These are phyloP conservation scores for Phocoena sinus DNA, from an alignment of 2,113 vertebrate genomes.

Conservation along the genomic window DNA sequence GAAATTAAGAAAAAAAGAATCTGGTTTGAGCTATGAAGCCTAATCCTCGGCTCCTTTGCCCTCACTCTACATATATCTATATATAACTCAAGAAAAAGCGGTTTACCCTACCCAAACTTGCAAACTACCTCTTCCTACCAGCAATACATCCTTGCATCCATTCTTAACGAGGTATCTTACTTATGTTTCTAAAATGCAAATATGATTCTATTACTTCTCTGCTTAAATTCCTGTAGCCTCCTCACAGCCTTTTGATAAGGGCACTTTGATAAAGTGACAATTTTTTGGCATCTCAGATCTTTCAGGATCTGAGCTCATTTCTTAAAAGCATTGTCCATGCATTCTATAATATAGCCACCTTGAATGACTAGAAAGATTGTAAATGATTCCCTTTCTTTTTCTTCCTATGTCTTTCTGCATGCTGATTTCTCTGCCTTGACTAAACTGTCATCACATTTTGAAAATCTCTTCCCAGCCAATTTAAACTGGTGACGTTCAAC, in stretches of 20 bases:
- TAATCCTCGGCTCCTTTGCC: background rate
- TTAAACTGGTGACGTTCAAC: background rate
- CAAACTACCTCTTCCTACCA: background rate
- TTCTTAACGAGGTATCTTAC: background rate
- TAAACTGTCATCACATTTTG: background rate
- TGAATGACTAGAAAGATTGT: background rate
- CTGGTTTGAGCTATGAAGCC: background rate
- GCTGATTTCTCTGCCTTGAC: background rate
- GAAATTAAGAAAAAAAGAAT: background rate
- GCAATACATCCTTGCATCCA: background rate
- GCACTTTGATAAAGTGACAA: background rate
- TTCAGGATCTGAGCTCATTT: background rate
- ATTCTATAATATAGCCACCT: background rate
- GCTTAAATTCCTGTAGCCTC: background rate
- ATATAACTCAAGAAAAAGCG: background rate
- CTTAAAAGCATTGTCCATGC: background rate
- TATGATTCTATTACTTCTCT: background rate
- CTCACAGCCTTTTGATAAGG: background rate
- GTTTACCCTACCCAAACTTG: background rate
- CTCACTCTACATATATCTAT: background rate
- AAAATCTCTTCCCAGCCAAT: background rate
- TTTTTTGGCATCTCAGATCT: background rate
- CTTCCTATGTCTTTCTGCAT: background rate
- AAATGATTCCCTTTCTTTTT: background rate
- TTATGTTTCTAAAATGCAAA: background rate